These are phyloP conservation scores for Ectemnius lituratus DNA, from an alignment of 2,888 invertebrate genomes.

Conservation along the genomic window DNA sequence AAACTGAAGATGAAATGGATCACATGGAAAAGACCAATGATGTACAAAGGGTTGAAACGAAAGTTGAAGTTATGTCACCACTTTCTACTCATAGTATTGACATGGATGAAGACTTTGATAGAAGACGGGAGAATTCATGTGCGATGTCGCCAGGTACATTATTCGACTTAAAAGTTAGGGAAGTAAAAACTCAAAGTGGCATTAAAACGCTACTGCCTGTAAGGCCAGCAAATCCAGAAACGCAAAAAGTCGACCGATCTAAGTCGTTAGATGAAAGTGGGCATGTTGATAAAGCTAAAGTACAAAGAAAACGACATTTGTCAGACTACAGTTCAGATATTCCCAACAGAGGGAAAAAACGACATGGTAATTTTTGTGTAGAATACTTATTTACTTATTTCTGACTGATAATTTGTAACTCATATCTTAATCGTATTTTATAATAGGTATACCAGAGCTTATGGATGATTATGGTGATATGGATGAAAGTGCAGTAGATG, in stretches of 20 bases:
- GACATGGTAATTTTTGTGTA: conserved; percentile 61
- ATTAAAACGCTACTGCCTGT: conserved; percentile 80
- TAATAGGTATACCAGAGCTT: conserved; percentile 64
- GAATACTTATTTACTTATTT: conserved; percentile 2
- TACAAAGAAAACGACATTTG: conserved; percentile 66
- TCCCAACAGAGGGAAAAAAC: conserved; percentile 63
- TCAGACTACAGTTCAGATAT: conserved; percentile 67
- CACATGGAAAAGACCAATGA: conserved; percentile 54
- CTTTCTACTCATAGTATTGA: conserved; percentile 62
- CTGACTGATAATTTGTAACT: conserved; percentile 1
- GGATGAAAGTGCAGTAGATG: conserved; percentile 72
- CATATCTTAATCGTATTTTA: background rate
- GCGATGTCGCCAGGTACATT: conserved; percentile 74
- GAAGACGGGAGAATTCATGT: conserved; percentile 64
- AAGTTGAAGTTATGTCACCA: conserved; percentile 64
- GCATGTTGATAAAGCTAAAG: conserved; percentile 61
- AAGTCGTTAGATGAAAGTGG: conserved; percentile 66
- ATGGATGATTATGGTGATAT: conserved; percentile 71
- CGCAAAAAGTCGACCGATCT: conserved; percentile 62
- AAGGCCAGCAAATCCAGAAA: conserved; percentile 57
- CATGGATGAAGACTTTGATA: conserved; percentile 61
- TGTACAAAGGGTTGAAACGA: conserved; percentile 61
- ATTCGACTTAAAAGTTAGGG: conserved; percentile 73
- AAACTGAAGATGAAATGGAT: conserved; percentile 55
- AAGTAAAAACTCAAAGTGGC: conserved; percentile 77